Percentiles rank a stretch among this genome's conserved stretches.
These are phyloP conservation scores for Nematostella vectensis DNA, from an alignment of 92 coral and sea anemone genomes.

Conservation along the genomic window DNA sequence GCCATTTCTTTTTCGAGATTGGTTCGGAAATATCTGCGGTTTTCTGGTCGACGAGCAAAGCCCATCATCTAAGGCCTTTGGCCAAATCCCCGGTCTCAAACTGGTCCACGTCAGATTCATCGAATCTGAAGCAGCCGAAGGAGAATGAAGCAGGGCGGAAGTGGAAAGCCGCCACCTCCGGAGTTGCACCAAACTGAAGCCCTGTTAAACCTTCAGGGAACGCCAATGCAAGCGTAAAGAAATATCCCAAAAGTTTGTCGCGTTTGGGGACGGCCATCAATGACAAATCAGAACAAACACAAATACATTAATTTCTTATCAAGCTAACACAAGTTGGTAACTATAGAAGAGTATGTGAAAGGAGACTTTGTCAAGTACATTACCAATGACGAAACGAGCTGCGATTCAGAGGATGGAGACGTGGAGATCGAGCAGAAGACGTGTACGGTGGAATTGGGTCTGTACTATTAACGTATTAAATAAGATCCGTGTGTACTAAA, in stretches of 20 bases:
- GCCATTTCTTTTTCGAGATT: background rate
- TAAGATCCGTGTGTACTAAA: no score
- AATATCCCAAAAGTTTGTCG: slow-evolving; percentile 2
- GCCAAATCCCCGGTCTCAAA: background rate
- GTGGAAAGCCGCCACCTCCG: background rate
- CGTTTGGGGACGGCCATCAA: background rate
- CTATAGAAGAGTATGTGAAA: no score
- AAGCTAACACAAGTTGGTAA: no score
- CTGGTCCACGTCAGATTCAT: background rate
- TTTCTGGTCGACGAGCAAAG: background rate
- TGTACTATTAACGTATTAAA: no score
- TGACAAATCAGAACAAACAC: background rate
- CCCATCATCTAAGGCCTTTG: background rate
- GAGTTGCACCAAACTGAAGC: background rate
- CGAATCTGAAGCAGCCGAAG: background rate
- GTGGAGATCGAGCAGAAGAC: no score
- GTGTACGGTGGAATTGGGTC: no score
- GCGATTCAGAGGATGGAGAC: no score
- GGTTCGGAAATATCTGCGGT: background rate
- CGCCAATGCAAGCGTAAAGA: no score
- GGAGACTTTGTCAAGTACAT: no score
- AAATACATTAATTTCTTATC: no score
- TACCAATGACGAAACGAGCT: no score
- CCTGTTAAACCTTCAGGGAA: background rate
- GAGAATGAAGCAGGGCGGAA: background rate